Percentiles rank a stretch among this genome's conserved stretches.
phyloP scores from a whole-genome alignment of 2,797 vertebrate genomes.

The Cynodonichthys magdalenae region DNA sequence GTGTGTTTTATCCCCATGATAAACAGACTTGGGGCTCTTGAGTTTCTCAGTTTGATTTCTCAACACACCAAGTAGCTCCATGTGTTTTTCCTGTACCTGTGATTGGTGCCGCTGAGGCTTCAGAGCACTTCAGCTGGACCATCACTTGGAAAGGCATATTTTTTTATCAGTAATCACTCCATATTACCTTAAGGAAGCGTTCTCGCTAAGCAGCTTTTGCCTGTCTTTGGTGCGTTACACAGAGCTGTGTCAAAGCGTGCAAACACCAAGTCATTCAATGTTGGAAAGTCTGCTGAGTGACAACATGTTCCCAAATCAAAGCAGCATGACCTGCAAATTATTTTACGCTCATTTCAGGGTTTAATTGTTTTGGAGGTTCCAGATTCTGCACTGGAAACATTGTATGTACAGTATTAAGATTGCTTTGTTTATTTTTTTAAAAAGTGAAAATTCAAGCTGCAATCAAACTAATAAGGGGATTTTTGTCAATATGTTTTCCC shows the following conservation, averaged over 20 bases:
- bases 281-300: background rate
- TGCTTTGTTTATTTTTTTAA: too few species aligned
- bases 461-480: too few species aligned
- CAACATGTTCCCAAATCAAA: background rate
- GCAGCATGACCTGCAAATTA: background rate
- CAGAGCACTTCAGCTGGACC: background rate
- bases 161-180: too few species aligned
- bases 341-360: background rate
- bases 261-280: background rate
- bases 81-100: constrained; percentile 5
- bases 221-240: background rate
- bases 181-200: too few species aligned
- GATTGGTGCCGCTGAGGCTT: background rate
- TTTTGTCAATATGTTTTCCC: too few species aligned
- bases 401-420: too few species aligned
- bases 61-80: constrained; percentile 8
- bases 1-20: constrained; percentile 6
- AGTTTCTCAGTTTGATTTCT: constrained; percentile 8
- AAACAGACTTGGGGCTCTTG: background rate
- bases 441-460: too few species aligned
- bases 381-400: background rate
- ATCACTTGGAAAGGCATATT: background rate
- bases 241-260: background rate
- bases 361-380: background rate
- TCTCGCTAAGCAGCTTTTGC: background rate